phyloP scores from a whole-genome alignment of 2,797 vertebrate genomes.

The Coilia nasus region DNA sequence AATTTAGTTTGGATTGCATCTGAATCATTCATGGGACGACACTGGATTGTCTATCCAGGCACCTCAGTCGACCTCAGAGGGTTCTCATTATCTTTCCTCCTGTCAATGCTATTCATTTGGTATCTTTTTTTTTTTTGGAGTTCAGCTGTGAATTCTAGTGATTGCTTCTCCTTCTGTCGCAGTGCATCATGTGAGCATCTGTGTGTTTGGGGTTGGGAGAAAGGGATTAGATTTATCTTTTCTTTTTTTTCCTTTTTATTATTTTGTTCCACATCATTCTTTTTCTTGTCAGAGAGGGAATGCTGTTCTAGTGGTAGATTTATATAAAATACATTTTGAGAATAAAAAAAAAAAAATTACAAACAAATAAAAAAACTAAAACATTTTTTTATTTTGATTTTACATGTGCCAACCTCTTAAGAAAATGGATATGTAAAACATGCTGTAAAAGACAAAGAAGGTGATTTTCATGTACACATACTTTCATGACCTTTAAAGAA shows the following conservation, averaged over 20 bases:
- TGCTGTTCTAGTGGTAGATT: conserved; percentile 90
- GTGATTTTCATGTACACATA: conserved; percentile 90
- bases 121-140: conserved; percentile 78
- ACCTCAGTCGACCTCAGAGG: conserved; percentile 5
- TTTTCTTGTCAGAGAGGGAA: conserved; percentile 78
- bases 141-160: conserved; percentile 84
- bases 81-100: neutral
- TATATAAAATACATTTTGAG: conserved; percentile 83
- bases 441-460: conserved; percentile 77
- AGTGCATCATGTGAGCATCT: conserved; percentile 80
- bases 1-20: conserved; percentile 13
- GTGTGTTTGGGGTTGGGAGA: conserved; percentile 66
- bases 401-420: conserved; percentile 89
- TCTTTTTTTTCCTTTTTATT: conserved; percentile 58
- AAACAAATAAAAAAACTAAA: conserved; percentile 60
- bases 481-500: conserved; percentile 91
- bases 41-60: conserved; percentile 14
- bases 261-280: conserved; percentile 52
- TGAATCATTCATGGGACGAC: neutral
- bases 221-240: conserved; percentile 57
- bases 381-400: conserved; percentile 81
- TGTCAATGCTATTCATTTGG: neutral
- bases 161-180: conserved; percentile 77
- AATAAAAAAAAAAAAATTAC: conserved; percentile 69
- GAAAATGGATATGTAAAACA: conserved; percentile 78